Percentiles rank a stretch among this genome's conserved stretches.
phyloP scores from a whole-genome alignment of 2,113 vertebrate species.

The Amphiprion percula region DNA sequence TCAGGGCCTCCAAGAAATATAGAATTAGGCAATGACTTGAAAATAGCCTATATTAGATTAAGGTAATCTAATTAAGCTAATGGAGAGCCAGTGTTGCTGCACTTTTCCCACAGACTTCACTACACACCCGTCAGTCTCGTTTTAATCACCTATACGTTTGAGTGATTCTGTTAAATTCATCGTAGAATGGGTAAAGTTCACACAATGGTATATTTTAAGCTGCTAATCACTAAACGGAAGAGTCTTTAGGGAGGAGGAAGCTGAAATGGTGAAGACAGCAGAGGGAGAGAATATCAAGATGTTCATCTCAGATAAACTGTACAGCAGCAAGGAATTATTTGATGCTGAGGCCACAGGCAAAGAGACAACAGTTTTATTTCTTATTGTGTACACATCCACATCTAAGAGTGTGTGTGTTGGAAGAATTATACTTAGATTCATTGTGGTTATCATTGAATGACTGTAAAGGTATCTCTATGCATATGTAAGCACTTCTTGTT shows the following conservation, averaged over 20 bases:
- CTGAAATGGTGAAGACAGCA: slow-evolving; percentile 26
- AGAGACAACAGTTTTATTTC: slow-evolving; percentile 46
- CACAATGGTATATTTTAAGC: slow-evolving; percentile 62
- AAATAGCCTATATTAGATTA: slow-evolving; percentile 72
- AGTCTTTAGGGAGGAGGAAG: slow-evolving; percentile 22
- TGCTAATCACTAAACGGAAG: slow-evolving; percentile 47
- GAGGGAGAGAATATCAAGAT: slow-evolving; percentile 60
- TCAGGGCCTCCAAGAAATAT: slow-evolving; percentile 65
- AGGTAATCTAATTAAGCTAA: slow-evolving; percentile 78
- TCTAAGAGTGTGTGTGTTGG: slow-evolving; percentile 10
- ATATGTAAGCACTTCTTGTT: too few species aligned
- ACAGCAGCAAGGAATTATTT: slow-evolving; percentile 32
- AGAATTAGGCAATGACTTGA: slow-evolving; percentile 72
- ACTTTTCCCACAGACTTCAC: slow-evolving; percentile 46
- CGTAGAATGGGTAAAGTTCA: slow-evolving; percentile 44
- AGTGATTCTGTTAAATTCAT: slow-evolving; percentile 51
- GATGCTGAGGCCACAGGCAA: slow-evolving; percentile 44
- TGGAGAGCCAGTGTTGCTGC: slow-evolving; percentile 48
- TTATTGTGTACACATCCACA: neutral
- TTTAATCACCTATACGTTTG: slow-evolving; percentile 71
- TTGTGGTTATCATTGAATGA: too few species aligned
- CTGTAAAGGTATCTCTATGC: too few species aligned
- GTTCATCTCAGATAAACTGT: slow-evolving; percentile 65
- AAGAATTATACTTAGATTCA: too few species aligned
- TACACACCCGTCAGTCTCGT: slow-evolving; percentile 55